phyloP scores from a whole-genome alignment of 2,113 vertebrate genomes.

The Albula glossodonta region DNA sequence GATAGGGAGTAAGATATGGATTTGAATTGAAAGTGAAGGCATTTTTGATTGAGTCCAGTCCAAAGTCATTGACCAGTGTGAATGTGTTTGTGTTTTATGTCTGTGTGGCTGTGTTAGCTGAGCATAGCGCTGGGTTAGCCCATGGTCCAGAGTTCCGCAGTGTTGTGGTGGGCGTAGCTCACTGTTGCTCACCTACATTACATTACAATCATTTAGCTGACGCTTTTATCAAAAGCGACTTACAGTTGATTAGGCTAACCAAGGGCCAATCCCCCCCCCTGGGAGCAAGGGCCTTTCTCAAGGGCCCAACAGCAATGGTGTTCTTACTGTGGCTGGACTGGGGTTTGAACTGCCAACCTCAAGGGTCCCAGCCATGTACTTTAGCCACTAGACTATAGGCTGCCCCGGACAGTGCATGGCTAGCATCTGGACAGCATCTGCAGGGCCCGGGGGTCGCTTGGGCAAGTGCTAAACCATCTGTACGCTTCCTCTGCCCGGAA shows the following conservation, averaged over 20 bases:
- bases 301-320: too few species aligned
- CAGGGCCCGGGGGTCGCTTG: background rate
- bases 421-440: conserved; percentile 34
- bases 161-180: conserved; percentile 17
- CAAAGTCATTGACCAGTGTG: background rate
- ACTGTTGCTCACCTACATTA: background rate
- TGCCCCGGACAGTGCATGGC: background rate
- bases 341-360: too few species aligned
- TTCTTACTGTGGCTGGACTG: too few species aligned
- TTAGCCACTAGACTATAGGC: background rate
- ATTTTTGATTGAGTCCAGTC: too few species aligned
- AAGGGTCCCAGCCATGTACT: too few species aligned
- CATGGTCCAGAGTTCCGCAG: background rate
- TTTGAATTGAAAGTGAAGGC: too few species aligned
- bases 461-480: conserved; percentile 32
- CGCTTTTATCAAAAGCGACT: too few species aligned
- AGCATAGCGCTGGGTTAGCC: background rate
- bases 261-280: too few species aligned
- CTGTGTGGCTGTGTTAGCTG: background rate
- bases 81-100: background rate
- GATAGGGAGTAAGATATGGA: too few species aligned
- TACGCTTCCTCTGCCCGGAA: conserved; percentile 6
- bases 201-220: too few species aligned
- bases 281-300: too few species aligned
- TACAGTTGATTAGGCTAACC: too few species aligned